Conservation (phyloP, 2,888 invertebrate species). For the Hartigia nigra region DNA sequence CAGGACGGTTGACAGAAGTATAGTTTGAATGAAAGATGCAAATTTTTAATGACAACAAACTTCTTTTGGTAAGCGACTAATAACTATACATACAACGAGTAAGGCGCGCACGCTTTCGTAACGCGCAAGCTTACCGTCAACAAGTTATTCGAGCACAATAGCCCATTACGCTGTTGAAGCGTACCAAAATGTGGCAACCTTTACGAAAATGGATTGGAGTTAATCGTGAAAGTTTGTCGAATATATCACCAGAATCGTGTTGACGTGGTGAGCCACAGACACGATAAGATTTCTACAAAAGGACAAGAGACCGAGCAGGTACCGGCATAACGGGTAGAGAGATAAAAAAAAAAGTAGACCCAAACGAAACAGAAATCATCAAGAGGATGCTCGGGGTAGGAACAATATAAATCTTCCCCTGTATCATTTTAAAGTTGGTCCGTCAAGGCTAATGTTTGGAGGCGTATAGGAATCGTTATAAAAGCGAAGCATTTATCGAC, state of each 20-base stretch:
- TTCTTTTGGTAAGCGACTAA: background rate
- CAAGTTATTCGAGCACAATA: background rate
- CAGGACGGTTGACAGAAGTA: background rate
- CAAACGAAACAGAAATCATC: background rate
- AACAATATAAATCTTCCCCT: background rate
- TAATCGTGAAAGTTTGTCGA: background rate
- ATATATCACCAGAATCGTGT: background rate
- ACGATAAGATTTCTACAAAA: background rate
- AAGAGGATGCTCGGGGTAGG: background rate
- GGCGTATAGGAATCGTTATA: background rate
- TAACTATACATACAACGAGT: background rate
- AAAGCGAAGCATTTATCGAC: background rate
- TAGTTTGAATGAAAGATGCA: background rate
- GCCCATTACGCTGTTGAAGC: background rate
- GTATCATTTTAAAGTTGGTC: background rate
- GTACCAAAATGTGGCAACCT: background rate
- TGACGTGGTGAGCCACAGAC: background rate
- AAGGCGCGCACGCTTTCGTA: background rate
- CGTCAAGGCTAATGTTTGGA: background rate
- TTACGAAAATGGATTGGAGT: background rate
- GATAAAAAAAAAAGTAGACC: background rate
- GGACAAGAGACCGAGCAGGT: background rate
- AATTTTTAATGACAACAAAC: background rate
- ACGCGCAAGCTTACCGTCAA: background rate
- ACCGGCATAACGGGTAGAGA: background rate